Evolutionary conservation across 1,140 invertebrate genomes (phyloP), one percentile per base, ranked within the genome.

Genomic region (Venturia canescens): DNA sequence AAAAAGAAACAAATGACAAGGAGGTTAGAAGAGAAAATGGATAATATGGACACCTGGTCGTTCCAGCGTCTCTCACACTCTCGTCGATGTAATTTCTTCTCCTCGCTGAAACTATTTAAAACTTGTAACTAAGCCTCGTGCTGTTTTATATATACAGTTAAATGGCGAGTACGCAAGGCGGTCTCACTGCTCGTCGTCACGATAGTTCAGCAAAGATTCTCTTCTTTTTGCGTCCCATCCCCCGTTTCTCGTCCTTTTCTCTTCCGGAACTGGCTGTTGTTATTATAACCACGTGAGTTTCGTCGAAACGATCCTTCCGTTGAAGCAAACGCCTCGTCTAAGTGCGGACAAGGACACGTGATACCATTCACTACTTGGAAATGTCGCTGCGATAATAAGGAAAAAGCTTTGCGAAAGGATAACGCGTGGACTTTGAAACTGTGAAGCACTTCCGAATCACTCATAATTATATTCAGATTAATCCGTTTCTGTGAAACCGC

Each of bases 71-170:
- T 66, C 29, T 70, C 38, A 80, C 80, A 83, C 82, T 80, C 80
- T 57, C 75, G 1, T 29, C 70, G 71, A 78, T 83, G 82, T 83
- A 80, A 83, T 83, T 83, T 79, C 79, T 78, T 60, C 63, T 69
- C 72, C 31, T n/a, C n/a, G n/a, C n/a, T 31, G 67, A 80, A 83
- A 83, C 82, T 83, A 83, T 83, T 83, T 83, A 80, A 83, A 83
- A 83, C 82, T 83, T 83, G 82, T 75, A 80, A 83, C 69, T 57
- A 63, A 75, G 38, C 34, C 72, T 81, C 50, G 80, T 29, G 60
- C 31, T 63, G 16, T 48, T 48, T n/a, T 57, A 57, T 57, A 57
- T 57, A 21, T 23, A 57, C 21, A 76, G 78, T 50, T 80, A 80
- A 80, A 79, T 74, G 75, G 74, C 48, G 74, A 48, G 67, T 76